These are phyloP conservation scores for Bryconaethiops microstoma DNA, from an alignment of 2,797 vertebrate genomes.

Conservation along the genomic window DNA sequence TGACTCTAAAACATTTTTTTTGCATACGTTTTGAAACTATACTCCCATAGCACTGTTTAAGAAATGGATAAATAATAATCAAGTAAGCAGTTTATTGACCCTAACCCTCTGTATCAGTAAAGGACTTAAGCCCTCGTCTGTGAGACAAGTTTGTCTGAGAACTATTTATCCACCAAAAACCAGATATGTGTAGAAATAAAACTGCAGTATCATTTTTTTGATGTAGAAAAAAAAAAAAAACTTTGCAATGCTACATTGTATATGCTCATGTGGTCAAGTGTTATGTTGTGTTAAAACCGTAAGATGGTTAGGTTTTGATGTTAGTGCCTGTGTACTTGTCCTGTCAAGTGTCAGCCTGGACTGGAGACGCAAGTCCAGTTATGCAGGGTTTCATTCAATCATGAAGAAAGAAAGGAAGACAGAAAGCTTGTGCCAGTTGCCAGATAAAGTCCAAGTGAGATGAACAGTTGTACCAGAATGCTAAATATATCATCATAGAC, in stretches of 20 bases:
- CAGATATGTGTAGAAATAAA: slow-evolving; percentile 37
- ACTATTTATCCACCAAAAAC: slow-evolving; percentile 36
- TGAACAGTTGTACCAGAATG: slow-evolving; percentile 19
- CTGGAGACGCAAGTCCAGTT: neutral
- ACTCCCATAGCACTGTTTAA: neutral
- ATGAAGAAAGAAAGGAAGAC: neutral
- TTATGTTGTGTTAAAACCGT: slow-evolving; percentile 22
- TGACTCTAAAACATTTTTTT: neutral
- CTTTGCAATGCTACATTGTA: slow-evolving; percentile 26
- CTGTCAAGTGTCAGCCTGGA: neutral
- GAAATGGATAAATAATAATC: neutral
- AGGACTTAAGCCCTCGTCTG: neutral
- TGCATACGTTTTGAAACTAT: neutral
- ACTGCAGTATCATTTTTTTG: neutral
- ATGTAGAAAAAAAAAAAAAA: slow-evolving; percentile 18
- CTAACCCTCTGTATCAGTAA: slow-evolving; percentile 30
- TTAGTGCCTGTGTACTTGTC: slow-evolving; percentile 21
- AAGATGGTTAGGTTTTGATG: slow-evolving; percentile 19
- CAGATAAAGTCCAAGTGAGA: slow-evolving; percentile 9
- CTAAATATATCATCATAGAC: slow-evolving; percentile 15
- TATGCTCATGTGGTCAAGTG: slow-evolving; percentile 31
- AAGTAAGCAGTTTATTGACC: slow-evolving; percentile 27
- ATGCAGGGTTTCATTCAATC: neutral
- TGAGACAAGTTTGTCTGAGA: neutral
- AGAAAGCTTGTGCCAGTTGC: slow-evolving; percentile 10